Evolutionary conservation across 2,113 vertebrate genomes (phyloP).

Genomic region (Dipodomys ordii): DNA sequence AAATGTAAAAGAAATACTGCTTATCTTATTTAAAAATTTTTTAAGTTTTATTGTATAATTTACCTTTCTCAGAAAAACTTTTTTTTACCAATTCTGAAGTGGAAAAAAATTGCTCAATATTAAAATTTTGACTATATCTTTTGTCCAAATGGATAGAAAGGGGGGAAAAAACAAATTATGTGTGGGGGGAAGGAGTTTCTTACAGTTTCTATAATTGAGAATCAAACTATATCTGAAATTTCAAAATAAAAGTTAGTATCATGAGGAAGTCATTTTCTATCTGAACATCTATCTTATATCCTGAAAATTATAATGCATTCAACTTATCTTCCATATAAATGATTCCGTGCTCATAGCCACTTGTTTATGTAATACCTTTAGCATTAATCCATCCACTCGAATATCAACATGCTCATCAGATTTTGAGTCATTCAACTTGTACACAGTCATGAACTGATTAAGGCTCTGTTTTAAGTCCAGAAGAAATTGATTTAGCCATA

Average conservation of each 20-base stretch:
- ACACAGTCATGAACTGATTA: slow-evolving; percentile 98
- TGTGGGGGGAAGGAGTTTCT: not conserved
- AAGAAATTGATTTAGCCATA: slow-evolving; percentile 98
- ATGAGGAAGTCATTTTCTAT: slow-evolving; percentile 22
- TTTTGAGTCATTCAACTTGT: slow-evolving; percentile 96
- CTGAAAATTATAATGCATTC: slow-evolving; percentile 25
- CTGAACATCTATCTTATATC: slow-evolving; percentile 3
- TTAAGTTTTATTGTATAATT: slow-evolving; percentile 31
- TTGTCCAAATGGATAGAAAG: not conserved
- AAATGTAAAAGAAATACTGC: slow-evolving; percentile 42
- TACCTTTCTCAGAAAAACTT: slow-evolving; percentile 42
- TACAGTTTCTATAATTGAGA: slow-evolving; percentile 13
- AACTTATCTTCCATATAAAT: slow-evolving; percentile 37
- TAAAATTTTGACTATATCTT: slow-evolving; percentile 49
- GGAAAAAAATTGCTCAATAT: not conserved
- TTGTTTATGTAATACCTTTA: slow-evolving; percentile 91
- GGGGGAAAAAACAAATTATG: not conserved
- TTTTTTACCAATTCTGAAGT: not conserved
- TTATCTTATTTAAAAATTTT: slow-evolving; percentile 12
- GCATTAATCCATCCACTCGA: slow-evolving; percentile 96
- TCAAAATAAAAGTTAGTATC: slow-evolving; percentile 56
- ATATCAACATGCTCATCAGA: slow-evolving; percentile 98
- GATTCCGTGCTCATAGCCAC: slow-evolving; percentile 9
- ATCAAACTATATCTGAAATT: slow-evolving; percentile 57
- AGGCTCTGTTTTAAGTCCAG: slow-evolving; percentile 97